Base-by-base conservation (phyloP, 2,113 vertebrate species). In the Symphodus melops region DNA sequence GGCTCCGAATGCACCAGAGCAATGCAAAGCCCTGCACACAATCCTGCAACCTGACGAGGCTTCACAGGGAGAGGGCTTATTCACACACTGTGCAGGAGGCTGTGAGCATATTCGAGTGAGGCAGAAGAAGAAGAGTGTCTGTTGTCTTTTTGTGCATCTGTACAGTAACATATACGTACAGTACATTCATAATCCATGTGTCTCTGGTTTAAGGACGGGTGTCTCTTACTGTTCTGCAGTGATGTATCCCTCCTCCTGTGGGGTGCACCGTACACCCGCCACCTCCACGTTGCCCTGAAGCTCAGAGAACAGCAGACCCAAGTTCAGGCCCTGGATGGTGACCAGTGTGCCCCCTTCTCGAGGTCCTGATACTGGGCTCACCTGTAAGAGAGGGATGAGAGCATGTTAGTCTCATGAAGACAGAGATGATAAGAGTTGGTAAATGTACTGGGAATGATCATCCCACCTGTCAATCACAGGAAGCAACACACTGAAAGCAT, bases 251-350 rank as follows among this genome's bases (percentile, higher is more conserved):
- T 96, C 94, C 1, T 95, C 93, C 82, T 94, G 93, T 2, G 97
- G 95, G 0, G 90, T 91, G 90, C 97, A 99, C 12, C 89, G 94
- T 77, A 98, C 96, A 68, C 97, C 97, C 0, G 97, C 97, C 81
- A 98, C 97, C 88, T 96, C 94, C 87, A 98, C 96, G 0, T 96
- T 96, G 0, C 94, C 95, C 37, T 95, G 93, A 41, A 99, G 96
- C 94, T 99, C 97, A 0, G 95, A 95, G 91, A 99, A 97, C 67
- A 96, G 95, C 89, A 99, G 91, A 37, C 97, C 97, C 81, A 99
- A 93, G 93, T 99, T 99, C 58, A 97, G 92, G 0, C 97, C 97
- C 0, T 95, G 97, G 89, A 98, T 97, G 54, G 97, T 98, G 83
- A 98, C 96, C 67, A 95, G 92, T 0, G 97, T 99, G 4, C 97